phyloP scores from a whole-genome alignment of 2,113 vertebrate species.

The Gadus chalcogrammus region DNA sequence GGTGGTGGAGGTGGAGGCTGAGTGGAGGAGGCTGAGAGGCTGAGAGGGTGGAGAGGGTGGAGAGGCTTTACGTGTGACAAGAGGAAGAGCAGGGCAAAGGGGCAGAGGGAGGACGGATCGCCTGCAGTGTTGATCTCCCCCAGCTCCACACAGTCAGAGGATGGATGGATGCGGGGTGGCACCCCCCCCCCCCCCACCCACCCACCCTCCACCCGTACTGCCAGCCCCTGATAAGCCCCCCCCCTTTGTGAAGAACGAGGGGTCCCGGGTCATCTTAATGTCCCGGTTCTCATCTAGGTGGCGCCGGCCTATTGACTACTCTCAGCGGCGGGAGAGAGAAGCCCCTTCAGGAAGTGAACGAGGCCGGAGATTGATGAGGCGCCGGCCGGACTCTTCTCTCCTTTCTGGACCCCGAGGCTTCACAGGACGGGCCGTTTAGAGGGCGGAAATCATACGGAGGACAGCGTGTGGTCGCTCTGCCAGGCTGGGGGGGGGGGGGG shows the following conservation, averaged over 20 bases:
- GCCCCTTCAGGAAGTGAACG: conserved; percentile 58
- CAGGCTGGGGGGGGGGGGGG: conserved; percentile 22
- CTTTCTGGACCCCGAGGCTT: conserved; percentile 33
- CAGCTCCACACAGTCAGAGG: conserved; percentile 19
- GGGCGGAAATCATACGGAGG: conserved; percentile 49
- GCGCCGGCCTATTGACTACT: conserved; percentile 55
- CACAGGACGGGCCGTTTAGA: conserved; percentile 26
- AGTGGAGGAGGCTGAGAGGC: too few species aligned
- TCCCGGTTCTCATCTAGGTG: conserved; percentile 57
- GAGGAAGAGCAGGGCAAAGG: conserved; percentile 11
- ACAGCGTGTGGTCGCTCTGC: conserved; percentile 45
- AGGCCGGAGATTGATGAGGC: conserved; percentile 64
- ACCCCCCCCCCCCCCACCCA: background rate
- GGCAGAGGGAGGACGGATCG: conserved; percentile 16
- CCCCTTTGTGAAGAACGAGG: conserved; percentile 32
- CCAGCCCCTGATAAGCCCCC: conserved; percentile 49
- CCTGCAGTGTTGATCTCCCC: conserved; percentile 22
- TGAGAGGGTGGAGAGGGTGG: background rate
- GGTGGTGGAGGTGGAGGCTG: conserved; percentile 9
- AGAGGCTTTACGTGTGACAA: conserved; percentile 10
- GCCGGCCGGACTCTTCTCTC: conserved; percentile 15
- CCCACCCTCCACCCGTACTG: conserved; percentile 15
- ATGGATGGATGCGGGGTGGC: conserved; percentile 41
- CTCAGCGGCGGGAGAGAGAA: conserved; percentile 49
- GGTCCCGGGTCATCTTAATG: conserved; percentile 53